Evolutionary conservation across 2,888 invertebrate genomes (phyloP).

Genomic region (Hirudinaria manillensis): DNA sequence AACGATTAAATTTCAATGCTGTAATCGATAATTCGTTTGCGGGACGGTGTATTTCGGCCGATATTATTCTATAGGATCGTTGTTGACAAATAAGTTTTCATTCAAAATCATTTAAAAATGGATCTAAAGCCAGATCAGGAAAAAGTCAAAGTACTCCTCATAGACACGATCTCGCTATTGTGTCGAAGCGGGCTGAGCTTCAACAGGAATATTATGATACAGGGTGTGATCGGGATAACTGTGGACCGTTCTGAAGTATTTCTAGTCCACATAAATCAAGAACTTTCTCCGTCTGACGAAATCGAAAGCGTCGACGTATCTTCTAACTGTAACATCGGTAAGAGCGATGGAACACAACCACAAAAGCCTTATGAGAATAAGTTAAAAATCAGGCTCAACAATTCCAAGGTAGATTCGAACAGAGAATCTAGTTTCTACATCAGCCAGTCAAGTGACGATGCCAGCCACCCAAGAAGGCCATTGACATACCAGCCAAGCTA

Average conservation of each 20-base stretch:
- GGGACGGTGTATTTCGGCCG: too few relatives aligned
- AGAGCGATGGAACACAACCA: conserved; percentile 1
- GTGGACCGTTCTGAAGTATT: conserved; percentile 27
- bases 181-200: conserved; percentile 27
- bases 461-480: neutral
- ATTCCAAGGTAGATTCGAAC: conserved; percentile 8
- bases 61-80: too few relatives aligned
- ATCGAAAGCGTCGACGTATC: conserved; percentile 5
- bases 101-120: conserved; percentile 4
- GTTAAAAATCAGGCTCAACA: conserved; percentile 10
- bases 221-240: conserved; percentile 30
- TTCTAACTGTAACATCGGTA: neutral
- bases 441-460: neutral
- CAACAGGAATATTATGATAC: conserved; percentile 11
- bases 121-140: conserved; percentile 30
- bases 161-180: conserved; percentile 24
- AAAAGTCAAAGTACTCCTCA: conserved; percentile 17
- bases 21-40: too few relatives aligned
- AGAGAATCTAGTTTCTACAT: neutral
- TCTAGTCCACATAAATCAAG: conserved; percentile 30
- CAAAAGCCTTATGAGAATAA: conserved; percentile 9
- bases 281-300: conserved; percentile 24
- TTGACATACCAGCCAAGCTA: conserved; percentile 22
- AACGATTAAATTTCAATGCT: too few relatives aligned
- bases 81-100: too few relatives aligned